These are phyloP conservation scores for Agriopis aurantiaria DNA, from an alignment of 2,888 invertebrate genomes.

Conservation along the genomic window DNA sequence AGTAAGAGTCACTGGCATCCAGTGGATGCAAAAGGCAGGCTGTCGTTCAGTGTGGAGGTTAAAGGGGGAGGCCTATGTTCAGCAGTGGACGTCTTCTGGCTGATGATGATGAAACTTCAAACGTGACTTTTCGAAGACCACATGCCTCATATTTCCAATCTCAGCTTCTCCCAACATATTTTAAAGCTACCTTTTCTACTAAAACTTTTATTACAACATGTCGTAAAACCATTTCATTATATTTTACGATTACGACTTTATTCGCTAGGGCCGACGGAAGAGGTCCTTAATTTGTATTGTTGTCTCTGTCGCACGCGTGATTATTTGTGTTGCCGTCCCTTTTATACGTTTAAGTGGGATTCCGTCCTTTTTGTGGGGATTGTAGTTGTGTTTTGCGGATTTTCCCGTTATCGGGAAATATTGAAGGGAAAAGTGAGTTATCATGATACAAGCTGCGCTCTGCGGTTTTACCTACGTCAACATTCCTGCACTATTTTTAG, in stretches of 20 bases:
- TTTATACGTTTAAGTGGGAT: slow-evolving; percentile 61
- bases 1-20: too few species aligned
- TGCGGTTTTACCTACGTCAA: too few species aligned
- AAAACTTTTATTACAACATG: slow-evolving; percentile 24
- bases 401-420: slow-evolving; percentile 16
- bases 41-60: too few species aligned
- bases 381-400: slow-evolving; percentile 40
- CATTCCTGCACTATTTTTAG: too few species aligned
- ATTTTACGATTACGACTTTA: slow-evolving; percentile 52
- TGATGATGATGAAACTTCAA: too few species aligned
- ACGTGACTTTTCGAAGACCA: too few species aligned
- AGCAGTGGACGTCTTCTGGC: too few species aligned
- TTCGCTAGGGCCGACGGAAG: slow-evolving; percentile 49
- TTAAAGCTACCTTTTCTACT: slow-evolving; percentile 16
- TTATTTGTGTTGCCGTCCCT: slow-evolving; percentile 51
- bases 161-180: slow-evolving; percentile 10
- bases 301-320: slow-evolving; percentile 56
- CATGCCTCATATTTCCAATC: slow-evolving; percentile 4
- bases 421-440: neutral
- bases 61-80: too few species aligned
- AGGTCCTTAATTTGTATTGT: slow-evolving; percentile 76
- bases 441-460: neutral
- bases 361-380: slow-evolving; percentile 56
- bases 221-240: slow-evolving; percentile 25
- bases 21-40: too few species aligned